Evolutionary conservation across 2,888 invertebrate species (phyloP), one percentile per base, ranked within the genome.

Genomic region (Oxyscelio sp.): DNA sequence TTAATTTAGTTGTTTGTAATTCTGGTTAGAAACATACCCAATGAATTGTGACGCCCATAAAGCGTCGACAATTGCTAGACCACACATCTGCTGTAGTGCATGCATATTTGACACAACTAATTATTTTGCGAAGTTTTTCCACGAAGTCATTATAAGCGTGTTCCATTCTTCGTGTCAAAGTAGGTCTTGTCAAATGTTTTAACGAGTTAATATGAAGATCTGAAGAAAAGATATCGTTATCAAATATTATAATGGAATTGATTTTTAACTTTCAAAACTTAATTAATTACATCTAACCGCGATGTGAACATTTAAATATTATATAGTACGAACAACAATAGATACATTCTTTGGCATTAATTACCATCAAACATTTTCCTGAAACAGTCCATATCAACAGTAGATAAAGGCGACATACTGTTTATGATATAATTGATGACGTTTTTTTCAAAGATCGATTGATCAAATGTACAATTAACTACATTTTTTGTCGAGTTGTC

Each of bases 11-110:
- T n/a, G n/a, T n/a, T n/a, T n/a, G n/a, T n/a, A n/a, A n/a, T n/a
- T n/a, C n/a, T n/a, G n/a, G n/a, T n/a, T n/a, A n/a, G 27, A 34
- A 17, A 31, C 9, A 22, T 59, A 59, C 59, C 59, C 59, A 59
- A 40, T 59, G 59, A 0, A 15, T 21, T n/a, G 59, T 59, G 8
- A 59, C 43, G 3, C 59, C 59, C 21, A 59, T 59, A 24, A 59
- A 59, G 9, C 40, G 59, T 13, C 43, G 4, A 24, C 2, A 38
- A 34, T 43, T 59, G 19, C 59, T 59, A 21, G 59, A 59, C 59
- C 59, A 59, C 2, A 59, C 24, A 22, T 59, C 40, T 4, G 24
- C 13, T 6, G 40, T 40, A 43, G 40, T 59, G 15, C 43, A 59
- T 15, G 22, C 43, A 22, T 13, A 24, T 31, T 59, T 59, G 2